Base-by-base conservation (phyloP, 2,888 invertebrate genomes). In the Nysson spinosus region DNA sequence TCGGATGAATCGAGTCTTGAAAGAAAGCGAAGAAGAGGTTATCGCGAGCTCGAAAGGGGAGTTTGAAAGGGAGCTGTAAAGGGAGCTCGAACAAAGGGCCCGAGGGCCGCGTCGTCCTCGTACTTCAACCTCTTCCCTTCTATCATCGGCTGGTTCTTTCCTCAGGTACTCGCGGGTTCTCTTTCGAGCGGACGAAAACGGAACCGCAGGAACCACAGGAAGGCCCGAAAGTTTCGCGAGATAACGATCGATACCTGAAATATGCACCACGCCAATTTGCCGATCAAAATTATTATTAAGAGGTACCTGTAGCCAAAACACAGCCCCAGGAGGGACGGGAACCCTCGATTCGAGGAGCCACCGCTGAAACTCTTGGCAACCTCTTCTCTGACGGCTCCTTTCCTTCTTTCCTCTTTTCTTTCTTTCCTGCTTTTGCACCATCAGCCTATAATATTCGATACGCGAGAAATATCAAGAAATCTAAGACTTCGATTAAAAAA, bases 271-370 rank as follows among this genome's bases (percentile, higher is more conserved):
- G 77, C 81, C 85, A 85, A 85, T 85, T 85, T 84, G 78, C 83
- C 81, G 85, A 85, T 85, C 85, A 81, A 85, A 85, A 85, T 85
- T 85, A 84, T 85, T 85, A 85, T 85, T 85, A 85, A 85, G 84
- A 85, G 85, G 83, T 83, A 83, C 78, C 80, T 74, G 77, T 74
- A 68, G 79, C 67, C 50, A 24, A 46, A 37, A 61, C 32, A 60
- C 58, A 19, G n/a, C n/a, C n/a, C n/a, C n/a, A n/a, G n/a, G n/a
- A n/a, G n/a, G n/a, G n/a, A n/a, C n/a, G n/a, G n/a, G n/a, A n/a
- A n/a, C n/a, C n/a, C n/a, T n/a, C n/a, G n/a, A n/a, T n/a, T n/a
- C n/a, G n/a, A n/a, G n/a, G n/a, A n/a, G n/a, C n/a, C n/a, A n/a
- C n/a, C n/a, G n/a, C n/a, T n/a, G n/a, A n/a, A n/a, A n/a, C n/a